Evolutionary conservation across 2,888 invertebrate genomes (phyloP), one percentile per base, ranked within the genome.

Genomic region (Apotomis turbidana): DNA sequence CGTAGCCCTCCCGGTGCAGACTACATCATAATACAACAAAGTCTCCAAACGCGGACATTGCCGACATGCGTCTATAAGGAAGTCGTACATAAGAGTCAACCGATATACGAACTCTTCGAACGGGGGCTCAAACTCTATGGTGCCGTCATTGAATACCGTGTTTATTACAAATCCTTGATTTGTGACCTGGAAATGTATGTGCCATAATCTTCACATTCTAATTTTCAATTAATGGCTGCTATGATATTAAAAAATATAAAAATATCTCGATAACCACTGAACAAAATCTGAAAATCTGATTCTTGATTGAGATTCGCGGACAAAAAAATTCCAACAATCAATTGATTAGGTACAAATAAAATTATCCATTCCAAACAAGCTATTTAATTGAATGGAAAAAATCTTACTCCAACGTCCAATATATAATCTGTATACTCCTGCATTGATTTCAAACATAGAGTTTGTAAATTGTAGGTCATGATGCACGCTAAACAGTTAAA

Each of bases 401-500:
- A 54, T 83, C 90, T 83, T 94, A 97, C 98, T 83, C 95, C 95
- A 77, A 96, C 95, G 83, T 97, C 96, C 77, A 96, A 94, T 49
- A 98, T 94, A 77, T 97, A 97, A 64, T 96, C 92, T 0, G 97
- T 95, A 83, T 95, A 98, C 76, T 97, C 96, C 64, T 95, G 91
- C 80, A 98, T 94, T 5, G 98, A 98, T 78, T 96, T 95, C 57
- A 97, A 91, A 77, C 97, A 97, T 44, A 98, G 87, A 41, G 95
- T 95, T 85, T 98, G 97, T 70, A 99, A 90, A 80, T 98, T 97
- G 79, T 96, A 96, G 0, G 97, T 97, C 98, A 98, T 98, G 55
- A 98, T 93, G 46, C 96, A 96, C 0, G 96, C 96, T 1, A 98
- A 95, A 79, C 97, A 97, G 85, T 98, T 96, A 85, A 96, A 98